These are phyloP conservation scores for Ardeotis arabs DNA, from an alignment of 2,113 vertebrate species.

Conservation along the genomic window DNA sequence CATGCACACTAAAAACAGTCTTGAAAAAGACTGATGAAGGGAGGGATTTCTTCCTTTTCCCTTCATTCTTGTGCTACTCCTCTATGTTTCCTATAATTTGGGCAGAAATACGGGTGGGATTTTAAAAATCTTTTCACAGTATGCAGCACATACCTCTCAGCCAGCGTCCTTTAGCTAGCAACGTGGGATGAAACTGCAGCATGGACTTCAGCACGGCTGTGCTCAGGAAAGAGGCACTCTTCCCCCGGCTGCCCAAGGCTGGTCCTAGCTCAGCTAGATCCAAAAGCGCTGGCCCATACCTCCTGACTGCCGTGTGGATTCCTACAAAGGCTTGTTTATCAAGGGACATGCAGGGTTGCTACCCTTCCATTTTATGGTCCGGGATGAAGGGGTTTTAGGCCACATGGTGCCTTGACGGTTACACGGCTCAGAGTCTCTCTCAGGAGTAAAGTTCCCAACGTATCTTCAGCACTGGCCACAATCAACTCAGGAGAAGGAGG, in stretches of 20 bases:
- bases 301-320: not conserved
- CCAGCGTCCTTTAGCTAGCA: not conserved
- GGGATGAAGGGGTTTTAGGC: not conserved
- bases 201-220: not conserved
- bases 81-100: not conserved
- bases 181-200: not conserved
- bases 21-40: not conserved
- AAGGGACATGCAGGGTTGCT: not conserved
- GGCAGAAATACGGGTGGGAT: not conserved
- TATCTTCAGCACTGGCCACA: not conserved
- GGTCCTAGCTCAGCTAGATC: not conserved
- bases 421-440: not conserved
- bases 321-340: not conserved
- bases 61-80: not conserved
- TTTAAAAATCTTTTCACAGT: not conserved
- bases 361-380: not conserved
- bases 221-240: accelerated
- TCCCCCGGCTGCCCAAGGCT: not conserved
- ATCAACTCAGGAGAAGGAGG: not conserved
- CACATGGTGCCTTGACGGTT: not conserved
- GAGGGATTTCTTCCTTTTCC: not conserved
- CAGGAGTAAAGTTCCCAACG: not conserved
- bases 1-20: not conserved
- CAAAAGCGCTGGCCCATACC: not conserved
- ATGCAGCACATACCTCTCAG: not conserved